Evolutionary conservation across 37 sponge, comb jelly and placozoan species (phyloP), one percentile per base, ranked within the genome.

Genomic region (Cliona cf. orientalis): DNA sequence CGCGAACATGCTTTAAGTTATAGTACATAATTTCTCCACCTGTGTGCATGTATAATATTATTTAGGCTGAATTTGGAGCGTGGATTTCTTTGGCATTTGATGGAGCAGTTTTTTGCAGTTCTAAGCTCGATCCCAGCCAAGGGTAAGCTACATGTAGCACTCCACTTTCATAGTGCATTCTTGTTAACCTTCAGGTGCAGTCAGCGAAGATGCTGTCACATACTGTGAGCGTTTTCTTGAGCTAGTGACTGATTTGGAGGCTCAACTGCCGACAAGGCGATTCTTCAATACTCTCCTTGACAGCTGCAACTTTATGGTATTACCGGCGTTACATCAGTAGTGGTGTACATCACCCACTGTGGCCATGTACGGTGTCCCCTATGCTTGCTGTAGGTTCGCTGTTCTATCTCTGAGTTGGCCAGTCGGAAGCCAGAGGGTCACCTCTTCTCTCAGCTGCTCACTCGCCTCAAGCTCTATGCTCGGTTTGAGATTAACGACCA

Each of bases 211-310:
- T 43, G 42, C 76, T 58, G 89, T 98, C 39, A 66, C 84, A 58
- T 98, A 85, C 77, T 96, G 97, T 76, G 95, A 96, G 85, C 69
- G 97, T 2, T 92, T 94, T 42, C 65, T 99, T 5, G 99, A 99
- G 89, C 82, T 99, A 37, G 49, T 96, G 14, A 92, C 71, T 21
- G 99, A 99, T 66, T 68, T 99, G 1, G 92, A 94, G 87, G 96
- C 96, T 4, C 92, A 93, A 74, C 88, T 96, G 41, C 97, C 94
- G 14, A 94, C 99, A 0, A 72, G 99, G 25, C 58, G 99, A 22
- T 99, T 96, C 88, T 91, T 99, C 87, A 96, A 96, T 75, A 96
- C 97, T 9, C 85, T 99, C 22, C 81, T 99, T 42, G 91, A 90
- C 63, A 82, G 86, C 83, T 66, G 66, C 37, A 93, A 92, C 58